Evolutionary conservation across 1,140 invertebrate species (phyloP), one percentile per base, ranked within the genome.

Genomic region (Daktulosphaira vitifoliae): DNA sequence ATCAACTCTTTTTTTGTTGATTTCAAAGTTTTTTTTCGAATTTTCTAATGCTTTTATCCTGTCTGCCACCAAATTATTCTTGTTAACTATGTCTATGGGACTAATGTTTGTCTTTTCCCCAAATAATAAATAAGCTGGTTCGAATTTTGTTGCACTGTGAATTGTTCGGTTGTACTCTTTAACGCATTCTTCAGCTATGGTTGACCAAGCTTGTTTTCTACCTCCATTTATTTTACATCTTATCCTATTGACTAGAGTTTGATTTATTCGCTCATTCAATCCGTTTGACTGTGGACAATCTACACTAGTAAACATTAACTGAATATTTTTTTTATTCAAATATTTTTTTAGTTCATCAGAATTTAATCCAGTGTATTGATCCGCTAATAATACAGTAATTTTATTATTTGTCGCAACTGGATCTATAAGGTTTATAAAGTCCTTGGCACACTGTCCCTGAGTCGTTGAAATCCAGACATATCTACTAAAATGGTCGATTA

Each of bases 141-240:
- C 52, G 64, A 69, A 70, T 29, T 53, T 62, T 13, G 69, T 70
- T n/a, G 65, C 54, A 20, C 64, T 68, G 52, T 70, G 69, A 29
- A 68, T 66, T 38, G 68, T 70, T 38, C 68, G 66, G 49, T 68
- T 69, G 62, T 68, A 70, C 44, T 69, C 62, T 25, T 65, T 33
- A 37, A 70, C 48, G 53, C 69, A 70, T 67, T 70, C 56, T 20
- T 67, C 54, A 46, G 67, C 68, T 64, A 68, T 59, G 13, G 64
- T 39, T 48, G 69, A 33, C 68, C 69, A 70, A 33, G 69, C 44
- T 38, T 62, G 59, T 26, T 68, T 66, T 64, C 67, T 69, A 26
- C 65, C 67, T 49, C 67, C 50, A 52, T 68, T 62, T 44, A 68
- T 42, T 64, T 64, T 64, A 53, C 65, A 68, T 44, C 68, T 67